Conservation (phyloP, 2,113 vertebrate genomes). For the Cisticola juncidis region DNA sequence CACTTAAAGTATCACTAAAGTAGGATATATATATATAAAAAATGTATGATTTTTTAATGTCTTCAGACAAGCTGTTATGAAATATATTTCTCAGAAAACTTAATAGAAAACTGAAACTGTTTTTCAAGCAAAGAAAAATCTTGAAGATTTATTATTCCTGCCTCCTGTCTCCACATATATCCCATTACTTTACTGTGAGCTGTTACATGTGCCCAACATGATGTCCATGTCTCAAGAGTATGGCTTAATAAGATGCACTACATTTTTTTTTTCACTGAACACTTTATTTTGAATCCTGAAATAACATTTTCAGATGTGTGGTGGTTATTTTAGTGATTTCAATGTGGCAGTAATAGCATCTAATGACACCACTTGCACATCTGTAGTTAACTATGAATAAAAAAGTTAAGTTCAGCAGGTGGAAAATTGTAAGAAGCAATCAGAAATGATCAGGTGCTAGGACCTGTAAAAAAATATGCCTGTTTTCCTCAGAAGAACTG, state of each 20-base stretch:
- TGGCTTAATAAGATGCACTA: neutral
- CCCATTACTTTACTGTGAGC: neutral
- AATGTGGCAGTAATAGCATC: neutral
- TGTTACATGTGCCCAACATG: neutral
- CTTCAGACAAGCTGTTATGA: neutral
- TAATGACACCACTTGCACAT: neutral
- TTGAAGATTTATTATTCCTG: neutral
- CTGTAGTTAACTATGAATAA: neutral
- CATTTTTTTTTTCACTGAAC: neutral
- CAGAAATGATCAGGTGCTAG: neutral
- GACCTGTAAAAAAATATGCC: neutral
- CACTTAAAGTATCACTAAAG: neutral
- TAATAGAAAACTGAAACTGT: neutral
- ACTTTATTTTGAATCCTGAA: neutral
- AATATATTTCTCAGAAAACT: neutral
- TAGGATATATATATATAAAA: too few relatives aligned
- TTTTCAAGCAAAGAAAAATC: neutral
- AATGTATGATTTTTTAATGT: neutral
- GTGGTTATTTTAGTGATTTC: neutral
- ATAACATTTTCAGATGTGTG: neutral
- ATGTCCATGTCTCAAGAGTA: too few relatives aligned
- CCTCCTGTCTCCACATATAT: neutral
- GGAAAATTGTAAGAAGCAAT: neutral
- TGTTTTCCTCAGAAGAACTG: neutral
- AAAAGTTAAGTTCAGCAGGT: rapidly evolving